phyloP scores from a whole-genome alignment of 2,888 invertebrate species.

The Drosophila formosana region DNA sequence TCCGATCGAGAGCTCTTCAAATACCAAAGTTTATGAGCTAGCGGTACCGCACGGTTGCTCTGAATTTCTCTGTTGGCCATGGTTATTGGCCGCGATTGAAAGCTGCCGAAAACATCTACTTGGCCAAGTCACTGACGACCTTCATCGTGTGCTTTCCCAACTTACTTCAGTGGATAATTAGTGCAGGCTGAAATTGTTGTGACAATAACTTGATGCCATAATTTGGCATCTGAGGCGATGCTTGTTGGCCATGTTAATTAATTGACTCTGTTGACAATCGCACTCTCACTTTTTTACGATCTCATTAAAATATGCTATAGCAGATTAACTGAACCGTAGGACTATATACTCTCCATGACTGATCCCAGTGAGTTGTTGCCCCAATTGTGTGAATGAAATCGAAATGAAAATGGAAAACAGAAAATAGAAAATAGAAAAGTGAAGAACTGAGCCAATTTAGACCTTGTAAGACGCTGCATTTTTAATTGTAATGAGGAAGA shows the following conservation, averaged over 20 bases:
- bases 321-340: constrained; percentile 13
- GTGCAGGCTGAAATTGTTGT: constrained; percentile 25
- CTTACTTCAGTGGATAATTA: constrained; percentile 24
- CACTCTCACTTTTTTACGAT: constrained; percentile 31
- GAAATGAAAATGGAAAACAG: constrained; percentile 43
- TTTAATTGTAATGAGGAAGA: constrained; percentile 21
- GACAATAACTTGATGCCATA: constrained; percentile 13
- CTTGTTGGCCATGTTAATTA: constrained; percentile 33
- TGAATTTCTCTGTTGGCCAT: constrained; percentile 31
- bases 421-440: constrained; percentile 36
- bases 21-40: constrained; percentile 46
- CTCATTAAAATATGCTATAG: constrained; percentile 9
- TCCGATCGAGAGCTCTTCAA: constrained; percentile 4
- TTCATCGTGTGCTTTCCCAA: constrained; percentile 30
- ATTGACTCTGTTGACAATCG: constrained; percentile 23
- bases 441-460: constrained; percentile 36
- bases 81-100: constrained; percentile 44
- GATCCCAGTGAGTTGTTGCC: neutral
- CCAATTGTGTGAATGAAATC: constrained; percentile 35
- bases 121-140: constrained; percentile 15
- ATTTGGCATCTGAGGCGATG: constrained; percentile 10
- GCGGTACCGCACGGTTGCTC: constrained; percentile 31
- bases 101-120: constrained; percentile 14
- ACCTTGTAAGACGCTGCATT: constrained; percentile 18
- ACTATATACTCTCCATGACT: neutral